Evolutionary conservation across 2,797 vertebrate genomes (phyloP).

Genomic region (Pseudopleuronectes americanus): DNA sequence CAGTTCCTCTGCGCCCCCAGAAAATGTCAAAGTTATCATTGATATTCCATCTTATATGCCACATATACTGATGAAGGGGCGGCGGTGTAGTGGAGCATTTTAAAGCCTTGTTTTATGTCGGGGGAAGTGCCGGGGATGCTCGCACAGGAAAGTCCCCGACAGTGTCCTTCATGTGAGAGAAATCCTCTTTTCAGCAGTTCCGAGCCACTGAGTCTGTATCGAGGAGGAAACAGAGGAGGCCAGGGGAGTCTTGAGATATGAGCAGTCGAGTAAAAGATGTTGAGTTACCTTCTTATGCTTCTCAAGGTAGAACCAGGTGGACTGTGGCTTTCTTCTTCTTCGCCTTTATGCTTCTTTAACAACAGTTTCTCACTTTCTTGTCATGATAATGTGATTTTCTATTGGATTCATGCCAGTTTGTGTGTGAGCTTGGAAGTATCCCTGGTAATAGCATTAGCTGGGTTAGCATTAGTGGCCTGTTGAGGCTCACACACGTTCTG

Average conservation of each 20-base stretch:
- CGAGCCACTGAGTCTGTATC: conserved; percentile 67
- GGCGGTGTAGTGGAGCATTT: conserved; percentile 58
- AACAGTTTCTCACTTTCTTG: not conserved
- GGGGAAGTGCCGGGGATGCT: conserved; percentile 45
- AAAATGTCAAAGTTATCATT: conserved; percentile 77
- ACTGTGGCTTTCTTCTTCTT: not conserved
- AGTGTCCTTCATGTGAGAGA: conserved; percentile 70
- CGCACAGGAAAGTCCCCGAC: conserved; percentile 61
- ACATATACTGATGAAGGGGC: conserved; percentile 74
- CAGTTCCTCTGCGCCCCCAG: conserved; percentile 41
- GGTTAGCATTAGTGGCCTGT: conserved; percentile 1
- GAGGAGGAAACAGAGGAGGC: conserved; percentile 52
- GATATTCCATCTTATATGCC: conserved; percentile 71
- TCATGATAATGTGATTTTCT: not conserved
- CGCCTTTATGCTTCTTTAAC: not conserved
- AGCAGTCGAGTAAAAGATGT: conserved; percentile 29
- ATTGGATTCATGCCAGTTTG: not conserved
- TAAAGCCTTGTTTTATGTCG: conserved; percentile 68
- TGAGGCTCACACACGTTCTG: too few relatives aligned
- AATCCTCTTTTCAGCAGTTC: conserved; percentile 73
- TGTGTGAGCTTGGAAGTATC: not conserved
- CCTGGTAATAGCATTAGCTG: not conserved
- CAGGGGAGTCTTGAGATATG: conserved; percentile 46
- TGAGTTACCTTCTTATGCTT: conserved; percentile 27
- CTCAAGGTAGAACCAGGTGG: not conserved